Evolutionary conservation across 2,888 invertebrate genomes (phyloP).

Genomic region (Eutolmus rufibarbis): DNA sequence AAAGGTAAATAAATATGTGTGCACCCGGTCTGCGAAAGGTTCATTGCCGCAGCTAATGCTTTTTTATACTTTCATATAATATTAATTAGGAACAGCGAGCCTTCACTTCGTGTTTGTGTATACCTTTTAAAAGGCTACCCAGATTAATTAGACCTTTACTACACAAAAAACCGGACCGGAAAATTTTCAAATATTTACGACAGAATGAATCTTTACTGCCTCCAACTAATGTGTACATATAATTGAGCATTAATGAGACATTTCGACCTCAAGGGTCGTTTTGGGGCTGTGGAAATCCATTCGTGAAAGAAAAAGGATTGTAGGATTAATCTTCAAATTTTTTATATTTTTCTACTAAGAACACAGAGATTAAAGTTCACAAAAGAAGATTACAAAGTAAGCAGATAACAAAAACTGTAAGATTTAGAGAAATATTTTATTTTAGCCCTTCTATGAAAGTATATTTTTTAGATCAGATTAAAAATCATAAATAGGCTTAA

Average conservation of each 20-base stretch:
- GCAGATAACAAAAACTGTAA: neutral
- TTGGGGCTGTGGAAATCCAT: neutral
- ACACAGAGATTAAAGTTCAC: neutral
- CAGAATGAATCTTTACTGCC: constrained; percentile 15
- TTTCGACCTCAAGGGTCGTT: neutral
- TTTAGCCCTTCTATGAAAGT: too few species aligned
- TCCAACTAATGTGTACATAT: constrained; percentile 24
- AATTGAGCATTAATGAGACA: constrained; percentile 1
- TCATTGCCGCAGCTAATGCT: constrained; percentile 5
- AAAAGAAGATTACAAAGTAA: neutral
- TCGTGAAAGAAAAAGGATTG: neutral
- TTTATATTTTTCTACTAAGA: neutral
- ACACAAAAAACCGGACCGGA: neutral
- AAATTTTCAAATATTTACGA: constrained; percentile 32
- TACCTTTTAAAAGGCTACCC: constrained; percentile 20
- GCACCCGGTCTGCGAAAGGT: neutral
- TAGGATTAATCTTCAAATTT: neutral
- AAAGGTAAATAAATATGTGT: constrained; percentile 25
- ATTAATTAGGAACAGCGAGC: constrained; percentile 32
- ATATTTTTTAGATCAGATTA: too few species aligned
- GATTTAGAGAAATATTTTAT: too few species aligned
- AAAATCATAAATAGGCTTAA: too few species aligned
- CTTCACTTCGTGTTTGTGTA: constrained; percentile 2
- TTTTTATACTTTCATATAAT: constrained; percentile 40
- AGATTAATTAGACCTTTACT: constrained; percentile 25